Conservation (phyloP, 2,113 vertebrate genomes). For the Marcusenius ussheri region DNA sequence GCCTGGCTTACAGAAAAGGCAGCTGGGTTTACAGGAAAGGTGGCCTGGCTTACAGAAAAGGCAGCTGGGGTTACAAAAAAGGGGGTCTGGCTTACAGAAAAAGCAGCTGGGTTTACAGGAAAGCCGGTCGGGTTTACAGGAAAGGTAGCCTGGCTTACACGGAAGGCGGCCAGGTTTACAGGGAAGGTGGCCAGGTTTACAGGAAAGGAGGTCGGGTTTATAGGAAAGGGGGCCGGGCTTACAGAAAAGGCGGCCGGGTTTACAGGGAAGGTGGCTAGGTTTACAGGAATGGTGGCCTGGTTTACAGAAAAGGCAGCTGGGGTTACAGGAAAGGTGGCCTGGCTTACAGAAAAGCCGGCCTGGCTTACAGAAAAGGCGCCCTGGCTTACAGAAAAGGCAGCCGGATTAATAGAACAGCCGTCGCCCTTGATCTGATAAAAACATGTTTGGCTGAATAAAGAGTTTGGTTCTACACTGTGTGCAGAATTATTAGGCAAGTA, state of each 20-base stretch:
- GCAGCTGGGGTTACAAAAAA: fast-evolving
- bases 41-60: background rate
- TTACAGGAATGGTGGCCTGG: background rate
- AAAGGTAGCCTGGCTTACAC: background rate
- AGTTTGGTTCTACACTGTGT: background rate
- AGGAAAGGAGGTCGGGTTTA: fast-evolving
- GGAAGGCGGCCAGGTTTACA: too few relatives aligned
- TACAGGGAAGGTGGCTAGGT: background rate
- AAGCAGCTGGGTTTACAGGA: fast-evolving
- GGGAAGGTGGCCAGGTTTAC: too few relatives aligned
- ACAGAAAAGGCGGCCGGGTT: background rate
- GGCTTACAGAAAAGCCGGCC: background rate
- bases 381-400: background rate
- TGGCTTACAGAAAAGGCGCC: fast-evolving
- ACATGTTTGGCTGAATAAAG: background rate
- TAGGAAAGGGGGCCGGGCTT: fast-evolving
- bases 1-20: background rate
- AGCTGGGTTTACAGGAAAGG: background rate
- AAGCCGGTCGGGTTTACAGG: background rate
- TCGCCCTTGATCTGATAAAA: background rate
- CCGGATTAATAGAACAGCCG: background rate
- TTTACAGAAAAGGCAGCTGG: background rate
- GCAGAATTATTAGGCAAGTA: too few relatives aligned
- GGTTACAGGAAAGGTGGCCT: background rate
- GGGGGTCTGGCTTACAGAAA: background rate